These are phyloP conservation scores for Tachystola acroxantha DNA, from an alignment of 2,888 invertebrate species.

Conservation along the genomic window DNA sequence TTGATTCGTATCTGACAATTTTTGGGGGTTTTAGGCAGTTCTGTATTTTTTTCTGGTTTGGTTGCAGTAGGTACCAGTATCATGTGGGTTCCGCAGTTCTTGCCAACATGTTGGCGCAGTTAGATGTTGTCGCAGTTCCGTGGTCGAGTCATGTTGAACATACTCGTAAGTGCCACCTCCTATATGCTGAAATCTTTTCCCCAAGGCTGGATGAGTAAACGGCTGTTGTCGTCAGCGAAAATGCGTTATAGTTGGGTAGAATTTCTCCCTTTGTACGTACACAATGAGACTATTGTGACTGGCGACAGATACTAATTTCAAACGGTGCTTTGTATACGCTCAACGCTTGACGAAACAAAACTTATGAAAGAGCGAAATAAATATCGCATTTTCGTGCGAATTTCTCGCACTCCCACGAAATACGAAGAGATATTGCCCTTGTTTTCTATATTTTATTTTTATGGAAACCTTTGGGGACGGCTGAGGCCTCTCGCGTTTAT, in stretches of 20 bases:
- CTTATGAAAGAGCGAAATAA: slow-evolving; percentile 24
- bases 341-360: slow-evolving; percentile 34
- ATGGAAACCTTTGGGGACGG: slow-evolving; percentile 16
- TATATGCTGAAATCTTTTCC: not conserved
- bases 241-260: slow-evolving; percentile 47
- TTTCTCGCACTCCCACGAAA: slow-evolving; percentile 9
- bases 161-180: too few relatives aligned
- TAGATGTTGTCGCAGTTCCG: too few relatives aligned
- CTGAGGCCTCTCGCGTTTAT: slow-evolving; percentile 8
- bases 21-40: too few relatives aligned
- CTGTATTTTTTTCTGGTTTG: too few relatives aligned
- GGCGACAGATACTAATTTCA: slow-evolving; percentile 60
- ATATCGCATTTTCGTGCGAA: slow-evolving; percentile 20
- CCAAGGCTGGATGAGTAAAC: slow-evolving; percentile 33
- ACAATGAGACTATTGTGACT: slow-evolving; percentile 52
- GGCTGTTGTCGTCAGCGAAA: slow-evolving; percentile 33
- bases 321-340: slow-evolving; percentile 35
- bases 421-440: slow-evolving; percentile 16
- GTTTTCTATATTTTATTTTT: slow-evolving; percentile 21
- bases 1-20: too few relatives aligned
- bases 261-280: slow-evolving; percentile 41
- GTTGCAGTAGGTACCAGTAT: too few relatives aligned
- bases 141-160: too few relatives aligned
- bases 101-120: too few relatives aligned
- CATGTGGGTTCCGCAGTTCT: too few relatives aligned